phyloP scores from a whole-genome alignment of 2,888 invertebrate genomes.

The Loripinus fragilis region DNA sequence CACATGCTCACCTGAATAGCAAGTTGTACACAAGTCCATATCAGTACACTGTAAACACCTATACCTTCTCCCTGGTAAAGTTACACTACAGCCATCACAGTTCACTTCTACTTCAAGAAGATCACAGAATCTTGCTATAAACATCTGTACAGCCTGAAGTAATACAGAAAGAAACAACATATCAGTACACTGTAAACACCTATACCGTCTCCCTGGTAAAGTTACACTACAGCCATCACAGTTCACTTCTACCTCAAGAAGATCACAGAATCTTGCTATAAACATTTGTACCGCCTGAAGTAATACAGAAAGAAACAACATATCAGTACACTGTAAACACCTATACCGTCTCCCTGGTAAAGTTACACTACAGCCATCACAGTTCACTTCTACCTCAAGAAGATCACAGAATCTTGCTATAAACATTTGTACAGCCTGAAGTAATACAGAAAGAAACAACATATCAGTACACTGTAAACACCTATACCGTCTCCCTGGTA shows the following conservation, averaged over 20 bases:
- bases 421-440: constrained; percentile 81
- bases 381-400: constrained; percentile 81
- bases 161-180: no score
- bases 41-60: constrained; percentile 82
- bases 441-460: no score
- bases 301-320: no score
- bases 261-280: constrained; percentile 81
- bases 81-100: constrained; percentile 82
- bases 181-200: constrained; percentile 82
- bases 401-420: constrained; percentile 81
- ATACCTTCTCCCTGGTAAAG: constrained; percentile 80
- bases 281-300: constrained; percentile 81
- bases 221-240: constrained; percentile 82
- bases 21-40: constrained; percentile 82
- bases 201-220: constrained; percentile 79
- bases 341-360: constrained; percentile 80
- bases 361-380: constrained; percentile 82
- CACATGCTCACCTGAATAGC: constrained; percentile 70
- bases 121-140: constrained; percentile 81
- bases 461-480: constrained; percentile 83
- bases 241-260: constrained; percentile 81
- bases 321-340: constrained; percentile 81
- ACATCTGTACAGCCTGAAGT: constrained; percentile 81
- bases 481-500: constrained; percentile 80
- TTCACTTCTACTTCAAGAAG: constrained; percentile 81